phyloP scores from a whole-genome alignment of 2,888 invertebrate species.

The Clivina fossor region DNA sequence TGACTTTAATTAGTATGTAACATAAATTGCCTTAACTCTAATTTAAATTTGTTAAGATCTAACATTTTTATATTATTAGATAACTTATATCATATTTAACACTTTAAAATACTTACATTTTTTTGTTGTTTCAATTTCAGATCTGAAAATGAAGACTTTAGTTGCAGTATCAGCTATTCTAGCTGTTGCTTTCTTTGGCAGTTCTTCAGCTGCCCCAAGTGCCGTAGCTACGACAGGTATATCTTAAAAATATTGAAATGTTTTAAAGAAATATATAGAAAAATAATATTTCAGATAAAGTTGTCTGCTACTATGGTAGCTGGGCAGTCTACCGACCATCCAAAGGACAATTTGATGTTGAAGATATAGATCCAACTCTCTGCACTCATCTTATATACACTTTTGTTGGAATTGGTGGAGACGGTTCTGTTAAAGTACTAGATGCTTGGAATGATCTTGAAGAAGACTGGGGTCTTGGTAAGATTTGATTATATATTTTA shows the following conservation, averaged over 20 bases:
- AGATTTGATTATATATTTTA: neutral
- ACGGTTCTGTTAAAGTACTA: constrained; percentile 58
- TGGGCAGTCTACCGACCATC: constrained; percentile 73
- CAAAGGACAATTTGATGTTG: constrained; percentile 66
- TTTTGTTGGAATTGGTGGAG: constrained; percentile 65
- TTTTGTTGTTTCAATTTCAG: no score
- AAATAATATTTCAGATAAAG: constrained; percentile 54
- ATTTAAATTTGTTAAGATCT: no score
- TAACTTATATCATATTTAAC: no score
- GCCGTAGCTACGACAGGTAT: constrained; percentile 1
- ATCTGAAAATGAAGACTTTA: no score
- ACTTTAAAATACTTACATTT: no score
- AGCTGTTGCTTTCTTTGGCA: constrained; percentile 6
- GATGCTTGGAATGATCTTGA: constrained; percentile 62
- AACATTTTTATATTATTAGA: no score
- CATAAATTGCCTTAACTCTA: no score
- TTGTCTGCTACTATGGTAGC: constrained; percentile 75
- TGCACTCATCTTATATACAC: constrained; percentile 78
- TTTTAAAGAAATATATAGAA: neutral
- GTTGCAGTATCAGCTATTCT: constrained; percentile 14
- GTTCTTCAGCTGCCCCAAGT: constrained; percentile 15
- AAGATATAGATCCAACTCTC: constrained; percentile 64
- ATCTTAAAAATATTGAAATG: constrained; percentile 7
- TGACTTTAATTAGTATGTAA: no score
- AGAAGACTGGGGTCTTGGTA: constrained; percentile 24